Percentiles rank a stretch among this genome's conserved stretches.
phyloP scores from a whole-genome alignment of 2,888 invertebrate genomes.

The Epinotia nisella region DNA sequence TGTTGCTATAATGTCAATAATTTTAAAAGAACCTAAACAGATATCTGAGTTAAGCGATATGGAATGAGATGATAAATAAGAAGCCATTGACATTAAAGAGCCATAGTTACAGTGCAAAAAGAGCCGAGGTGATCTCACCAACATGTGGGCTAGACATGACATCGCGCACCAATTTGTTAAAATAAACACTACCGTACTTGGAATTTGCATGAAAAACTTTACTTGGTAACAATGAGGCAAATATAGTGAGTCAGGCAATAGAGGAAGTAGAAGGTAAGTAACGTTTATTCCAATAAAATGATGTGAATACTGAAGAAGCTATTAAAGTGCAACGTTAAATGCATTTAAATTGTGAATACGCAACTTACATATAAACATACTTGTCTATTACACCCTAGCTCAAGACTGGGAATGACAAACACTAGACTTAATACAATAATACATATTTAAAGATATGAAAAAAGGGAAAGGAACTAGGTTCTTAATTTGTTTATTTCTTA shows the following conservation, averaged over 20 bases:
- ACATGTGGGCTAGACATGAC: slow-evolving; percentile 59
- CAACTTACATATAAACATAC: background rate
- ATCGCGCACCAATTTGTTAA: slow-evolving; percentile 44
- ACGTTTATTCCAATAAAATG: slow-evolving; percentile 21
- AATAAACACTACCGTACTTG: slow-evolving; percentile 42
- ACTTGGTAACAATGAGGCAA: slow-evolving; percentile 31
- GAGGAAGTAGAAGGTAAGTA: background rate
- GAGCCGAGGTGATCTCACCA: slow-evolving; percentile 60
- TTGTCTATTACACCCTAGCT: background rate
- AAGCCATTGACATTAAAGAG: slow-evolving; percentile 28
- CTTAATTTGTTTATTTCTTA: too few species aligned
- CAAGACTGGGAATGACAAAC: background rate
- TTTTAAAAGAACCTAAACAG: background rate
- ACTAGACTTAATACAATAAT: background rate
- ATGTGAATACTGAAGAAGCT: slow-evolving; percentile 6
- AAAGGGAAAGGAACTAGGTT: too few species aligned
- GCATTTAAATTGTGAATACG: background rate
- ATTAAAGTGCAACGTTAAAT: slow-evolving; percentile 7
- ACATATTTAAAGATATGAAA: too few species aligned
- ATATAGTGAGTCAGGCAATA: slow-evolving; percentile 13
- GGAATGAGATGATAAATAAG: slow-evolving; percentile 21
- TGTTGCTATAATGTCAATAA: background rate
- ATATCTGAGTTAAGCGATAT: background rate
- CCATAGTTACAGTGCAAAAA: slow-evolving; percentile 34
- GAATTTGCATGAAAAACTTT: slow-evolving; percentile 42